phyloP scores from a whole-genome alignment of 1,140 invertebrate genomes.

The Lepidostoma basale region DNA sequence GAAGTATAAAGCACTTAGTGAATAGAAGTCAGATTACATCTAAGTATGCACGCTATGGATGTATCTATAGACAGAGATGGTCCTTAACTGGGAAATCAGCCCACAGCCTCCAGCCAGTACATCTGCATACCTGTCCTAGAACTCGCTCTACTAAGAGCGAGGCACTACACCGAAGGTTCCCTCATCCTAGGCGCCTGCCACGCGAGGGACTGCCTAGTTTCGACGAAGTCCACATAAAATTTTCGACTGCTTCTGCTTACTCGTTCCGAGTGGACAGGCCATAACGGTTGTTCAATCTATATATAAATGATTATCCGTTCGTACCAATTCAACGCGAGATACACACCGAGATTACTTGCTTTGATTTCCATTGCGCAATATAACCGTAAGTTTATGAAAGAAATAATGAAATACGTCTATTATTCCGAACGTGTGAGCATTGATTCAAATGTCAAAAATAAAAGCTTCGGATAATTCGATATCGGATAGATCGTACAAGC shows the following conservation, averaged over 20 bases:
- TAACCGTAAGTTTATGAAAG: slow-evolving; percentile 30
- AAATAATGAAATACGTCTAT: slow-evolving; percentile 27
- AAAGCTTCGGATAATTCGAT: slow-evolving; percentile 11
- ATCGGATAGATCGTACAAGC: not conserved
- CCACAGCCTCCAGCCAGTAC: slow-evolving; percentile 12
- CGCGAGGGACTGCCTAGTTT: not conserved
- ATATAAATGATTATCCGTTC: slow-evolving; percentile 39
- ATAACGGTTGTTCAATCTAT: slow-evolving; percentile 46
- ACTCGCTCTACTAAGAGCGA: slow-evolving; percentile 3
- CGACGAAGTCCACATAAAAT: not conserved
- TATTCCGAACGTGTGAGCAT: slow-evolving; percentile 20
- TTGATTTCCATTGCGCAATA: slow-evolving; percentile 31
- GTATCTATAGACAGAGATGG: slow-evolving; percentile 17
- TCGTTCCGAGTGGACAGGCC: slow-evolving; percentile 29
- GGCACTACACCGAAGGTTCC: not conserved
- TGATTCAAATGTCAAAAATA: slow-evolving; percentile 29
- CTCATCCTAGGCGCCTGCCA: not conserved
- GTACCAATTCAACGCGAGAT: slow-evolving; percentile 30
- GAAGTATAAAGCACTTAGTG: slow-evolving; percentile 20
- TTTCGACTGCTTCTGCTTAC: not conserved
- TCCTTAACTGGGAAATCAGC: slow-evolving; percentile 25
- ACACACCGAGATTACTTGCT: slow-evolving; percentile 30
- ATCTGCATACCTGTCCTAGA: slow-evolving; percentile 34
- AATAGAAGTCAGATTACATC: slow-evolving; percentile 17
- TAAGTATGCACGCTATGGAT: slow-evolving; percentile 7